These are phyloP conservation scores for Arizona elegans DNA, from an alignment of 2,113 vertebrate species.

Conservation along the genomic window DNA sequence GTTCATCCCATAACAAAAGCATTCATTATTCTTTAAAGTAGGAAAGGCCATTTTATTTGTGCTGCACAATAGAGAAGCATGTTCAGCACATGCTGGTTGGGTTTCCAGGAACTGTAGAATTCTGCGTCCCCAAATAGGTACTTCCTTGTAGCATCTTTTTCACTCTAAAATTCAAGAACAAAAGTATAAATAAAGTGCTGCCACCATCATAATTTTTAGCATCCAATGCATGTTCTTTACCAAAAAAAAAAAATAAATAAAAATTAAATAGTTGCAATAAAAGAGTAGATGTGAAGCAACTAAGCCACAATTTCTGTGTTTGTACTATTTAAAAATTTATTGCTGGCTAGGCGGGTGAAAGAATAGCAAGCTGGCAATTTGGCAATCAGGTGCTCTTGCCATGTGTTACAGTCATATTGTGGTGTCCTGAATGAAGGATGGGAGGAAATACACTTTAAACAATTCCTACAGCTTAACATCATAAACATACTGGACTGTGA, in stretches of 20 bases:
- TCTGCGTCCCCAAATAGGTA: neutral
- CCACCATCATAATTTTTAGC: neutral
- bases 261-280: neutral
- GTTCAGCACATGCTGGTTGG: neutral
- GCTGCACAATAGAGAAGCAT: neutral
- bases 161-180: neutral
- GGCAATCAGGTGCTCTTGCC: neutral
- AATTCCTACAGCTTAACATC: neutral
- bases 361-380: neutral
- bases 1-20: neutral
- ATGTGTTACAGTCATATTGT: neutral
- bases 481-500: neutral
- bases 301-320: neutral
- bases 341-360: neutral
- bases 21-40: neutral
- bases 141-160: neutral
- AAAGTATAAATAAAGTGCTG: neutral
- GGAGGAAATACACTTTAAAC: neutral
- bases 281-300: neutral
- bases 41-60: neutral
- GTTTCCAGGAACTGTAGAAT: neutral
- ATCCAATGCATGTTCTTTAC: neutral
- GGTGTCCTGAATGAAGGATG: neutral
- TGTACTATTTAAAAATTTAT: neutral
- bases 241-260: neutral